These are phyloP conservation scores for Trissolcus brochymenae DNA, from an alignment of 2,888 invertebrate species.

Conservation along the genomic window DNA sequence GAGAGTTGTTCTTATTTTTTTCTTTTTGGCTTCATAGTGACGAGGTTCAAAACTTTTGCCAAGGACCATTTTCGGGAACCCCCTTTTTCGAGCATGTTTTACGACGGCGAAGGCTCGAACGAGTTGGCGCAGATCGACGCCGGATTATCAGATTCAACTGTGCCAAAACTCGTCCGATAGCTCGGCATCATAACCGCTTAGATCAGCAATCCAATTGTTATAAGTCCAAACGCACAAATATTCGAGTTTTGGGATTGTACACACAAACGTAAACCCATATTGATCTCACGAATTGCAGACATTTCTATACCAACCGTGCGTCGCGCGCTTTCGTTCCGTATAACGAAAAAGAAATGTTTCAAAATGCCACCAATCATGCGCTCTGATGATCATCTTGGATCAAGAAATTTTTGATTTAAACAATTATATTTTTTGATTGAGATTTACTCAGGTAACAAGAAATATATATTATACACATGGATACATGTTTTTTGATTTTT, in stretches of 20 bases:
- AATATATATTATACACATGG: too few relatives aligned
- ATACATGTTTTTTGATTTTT: too few relatives aligned
- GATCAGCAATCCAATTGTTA: slow-evolving; percentile 67
- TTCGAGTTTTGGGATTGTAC: slow-evolving; percentile 68
- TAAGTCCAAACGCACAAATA: slow-evolving; percentile 76
- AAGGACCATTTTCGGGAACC: slow-evolving; percentile 8
- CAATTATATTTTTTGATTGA: too few relatives aligned
- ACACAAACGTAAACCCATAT: slow-evolving; percentile 53
- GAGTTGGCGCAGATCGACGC: slow-evolving; percentile 3
- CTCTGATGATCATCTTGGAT: too few relatives aligned
- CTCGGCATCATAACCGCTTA: slow-evolving; percentile 68
- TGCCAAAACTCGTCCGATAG: slow-evolving; percentile 18
- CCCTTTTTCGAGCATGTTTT: slow-evolving; percentile 34
- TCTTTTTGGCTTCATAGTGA: too few relatives aligned
- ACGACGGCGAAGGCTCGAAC: slow-evolving; percentile 1
- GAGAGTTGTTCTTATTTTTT: too few relatives aligned
- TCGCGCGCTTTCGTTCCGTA: slow-evolving; percentile 1
- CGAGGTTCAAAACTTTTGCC: too few relatives aligned
- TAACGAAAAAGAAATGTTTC: background rate
- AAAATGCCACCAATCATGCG: background rate
- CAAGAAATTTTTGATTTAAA: slow-evolving; percentile 19
- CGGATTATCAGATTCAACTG: slow-evolving; percentile 22
- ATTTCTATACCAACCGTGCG: slow-evolving; percentile 40
- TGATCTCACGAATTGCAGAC: slow-evolving; percentile 38
- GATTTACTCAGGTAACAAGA: too few relatives aligned